A percentile compares a stretch with the other conserved stretches of the same genome.
These are phyloP conservation scores for Drosophila peninsularis DNA, from an alignment of 2,888 invertebrate genomes.

Conservation along the genomic window DNA sequence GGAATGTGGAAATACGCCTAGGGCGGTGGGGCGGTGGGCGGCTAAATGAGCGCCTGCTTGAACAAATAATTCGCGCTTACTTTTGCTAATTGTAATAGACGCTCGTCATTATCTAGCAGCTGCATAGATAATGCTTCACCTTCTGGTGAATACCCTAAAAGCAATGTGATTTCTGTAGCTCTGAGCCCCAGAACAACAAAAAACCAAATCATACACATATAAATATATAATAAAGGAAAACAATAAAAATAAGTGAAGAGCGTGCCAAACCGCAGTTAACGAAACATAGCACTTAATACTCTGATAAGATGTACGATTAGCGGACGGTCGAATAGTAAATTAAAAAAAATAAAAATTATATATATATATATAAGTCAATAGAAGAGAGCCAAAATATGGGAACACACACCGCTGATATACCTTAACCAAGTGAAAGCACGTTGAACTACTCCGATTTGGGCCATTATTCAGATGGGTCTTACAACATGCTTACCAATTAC, in stretches of 20 bases:
- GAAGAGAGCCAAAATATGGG: neutral
- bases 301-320: conserved; percentile 73
- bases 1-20: neutral
- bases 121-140: conserved; percentile 55
- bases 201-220: neutral
- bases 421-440: neutral
- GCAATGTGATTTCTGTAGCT: conserved; percentile 56
- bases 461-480: no score
- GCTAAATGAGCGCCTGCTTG: conserved; percentile 20
- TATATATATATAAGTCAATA: neutral
- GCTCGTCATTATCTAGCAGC: conserved; percentile 43
- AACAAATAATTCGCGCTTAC: conserved; percentile 68
- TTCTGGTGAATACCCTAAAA: conserved; percentile 77
- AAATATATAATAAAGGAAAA: neutral
- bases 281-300: conserved; percentile 66
- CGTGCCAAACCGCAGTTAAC: conserved; percentile 68
- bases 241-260: conserved; percentile 42
- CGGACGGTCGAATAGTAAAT: conserved; percentile 45
- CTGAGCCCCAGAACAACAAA: conserved; percentile 9
- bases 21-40: neutral
- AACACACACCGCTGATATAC: conserved; percentile 15
- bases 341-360: conserved; percentile 34
- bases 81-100: conserved; percentile 69
- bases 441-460: no score
- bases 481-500: neutral